These are phyloP conservation scores for Molossus molossus DNA, from an alignment of 2,797 vertebrate genomes.

Conservation along the genomic window DNA sequence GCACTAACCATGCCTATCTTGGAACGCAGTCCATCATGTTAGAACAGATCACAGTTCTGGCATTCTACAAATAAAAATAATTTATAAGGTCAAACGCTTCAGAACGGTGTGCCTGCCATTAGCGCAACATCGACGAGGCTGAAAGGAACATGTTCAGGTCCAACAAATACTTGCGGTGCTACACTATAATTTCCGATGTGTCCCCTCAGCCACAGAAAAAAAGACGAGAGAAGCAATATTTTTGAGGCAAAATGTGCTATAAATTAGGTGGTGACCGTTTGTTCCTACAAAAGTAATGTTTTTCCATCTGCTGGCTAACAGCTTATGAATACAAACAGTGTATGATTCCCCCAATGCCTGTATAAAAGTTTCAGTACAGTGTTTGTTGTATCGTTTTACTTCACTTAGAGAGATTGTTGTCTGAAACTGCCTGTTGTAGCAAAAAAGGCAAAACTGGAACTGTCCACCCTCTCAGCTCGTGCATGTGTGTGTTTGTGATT, in stretches of 20 bases:
- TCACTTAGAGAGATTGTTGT: background rate
- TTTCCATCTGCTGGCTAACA: constrained; percentile 80
- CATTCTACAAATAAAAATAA: constrained; percentile 49
- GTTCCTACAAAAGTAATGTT: constrained; percentile 79
- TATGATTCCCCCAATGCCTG: constrained; percentile 30
- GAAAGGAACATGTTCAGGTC: constrained; percentile 6
- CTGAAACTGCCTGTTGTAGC: background rate
- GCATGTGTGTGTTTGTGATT: background rate
- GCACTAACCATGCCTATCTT: background rate
- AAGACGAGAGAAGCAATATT: constrained; percentile 19
- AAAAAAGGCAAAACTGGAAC: constrained; percentile 14
- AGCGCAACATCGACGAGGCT: background rate
- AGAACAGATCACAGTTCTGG: background rate
- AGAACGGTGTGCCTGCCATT: background rate
- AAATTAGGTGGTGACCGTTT: constrained; percentile 71
- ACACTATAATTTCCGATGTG: background rate
- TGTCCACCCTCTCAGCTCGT: background rate
- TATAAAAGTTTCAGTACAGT: constrained; percentile 70
- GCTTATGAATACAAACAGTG: constrained; percentile 77
- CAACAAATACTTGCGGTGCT: constrained; percentile 10
- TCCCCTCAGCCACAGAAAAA: background rate
- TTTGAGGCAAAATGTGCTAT: constrained; percentile 64
- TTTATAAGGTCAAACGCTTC: background rate
- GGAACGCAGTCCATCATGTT: constrained; percentile 23
- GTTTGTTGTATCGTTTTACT: constrained; percentile 39